Base-by-base conservation (phyloP, 2,797 vertebrate species). In the Coluber constrictor region DNA sequence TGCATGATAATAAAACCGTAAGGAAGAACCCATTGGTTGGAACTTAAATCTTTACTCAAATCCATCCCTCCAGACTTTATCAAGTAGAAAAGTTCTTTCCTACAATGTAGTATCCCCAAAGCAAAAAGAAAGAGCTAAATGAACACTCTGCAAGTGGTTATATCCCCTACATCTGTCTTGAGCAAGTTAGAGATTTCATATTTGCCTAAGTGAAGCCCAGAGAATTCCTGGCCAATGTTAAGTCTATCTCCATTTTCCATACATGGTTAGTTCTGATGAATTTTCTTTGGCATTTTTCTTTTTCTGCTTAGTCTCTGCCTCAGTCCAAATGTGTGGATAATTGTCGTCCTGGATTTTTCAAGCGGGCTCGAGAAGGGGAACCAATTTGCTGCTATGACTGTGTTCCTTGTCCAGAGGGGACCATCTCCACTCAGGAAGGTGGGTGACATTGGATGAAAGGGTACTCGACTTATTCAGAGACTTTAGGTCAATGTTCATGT, bases 331-430 rank as follows among this genome's bases (percentile, higher is more conserved):
- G 66, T 37, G 66, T 74, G 66, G 66, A 74, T 15, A 74, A 18
- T 74, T 74, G 66, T 37, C n/a, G 0, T 9, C 15, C 66, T 37
- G 66, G 66, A 18, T 74, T 74, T 74, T 74, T 74, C n/a, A 74
- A 74, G n/a, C 3, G 16, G 66, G n/a, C n/a, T 74, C 66, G 15
- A 74, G 66, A 74, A 74, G 1, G 32, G 97, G 16, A 74, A 74
- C 97, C 98, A 47, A 94, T 95, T 20, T 98, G 97, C 89, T 98
- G 98, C 94, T 98, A 97, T 63, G 97, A 97, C 91, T 98, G 98
- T 89, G 86, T 98, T 8, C 95, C 95, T 86, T 98, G 98, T 92
- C 97, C 97, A 43, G 96, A 97, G 10, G 97, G 98, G 90, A 96
- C 96, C 90, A 95, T 98, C 92, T 97, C 96, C 15, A 74, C 66